A percentile compares a stretch with the other conserved stretches of the same genome.
Evolutionary conservation across 2,888 invertebrate species (phyloP).

Genomic region (Morinoia aosen): DNA sequence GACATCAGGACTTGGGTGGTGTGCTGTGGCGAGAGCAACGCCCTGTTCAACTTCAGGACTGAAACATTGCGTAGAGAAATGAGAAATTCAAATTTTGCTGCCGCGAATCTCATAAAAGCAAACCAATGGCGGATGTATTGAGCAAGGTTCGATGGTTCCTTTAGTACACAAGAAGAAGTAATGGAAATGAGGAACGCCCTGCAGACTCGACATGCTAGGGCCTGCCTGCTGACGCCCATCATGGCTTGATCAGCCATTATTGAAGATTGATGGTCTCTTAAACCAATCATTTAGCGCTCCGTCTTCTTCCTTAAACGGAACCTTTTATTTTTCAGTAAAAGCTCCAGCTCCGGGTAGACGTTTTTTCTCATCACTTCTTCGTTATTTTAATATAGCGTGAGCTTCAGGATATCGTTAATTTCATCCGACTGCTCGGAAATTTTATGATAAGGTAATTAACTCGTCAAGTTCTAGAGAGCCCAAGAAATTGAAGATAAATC

Average conservation of each 20-base stretch:
- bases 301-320: background rate
- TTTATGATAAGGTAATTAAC: background rate
- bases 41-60: background rate
- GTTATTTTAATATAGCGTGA: background rate
- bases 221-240: background rate
- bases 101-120: background rate
- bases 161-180: background rate
- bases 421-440: background rate
- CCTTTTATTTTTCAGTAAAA: background rate
- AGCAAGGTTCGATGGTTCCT: too few relatives aligned
- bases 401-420: background rate
- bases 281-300: conserved; percentile 4
- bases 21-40: background rate
- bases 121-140: background rate
- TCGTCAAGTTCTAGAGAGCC: background rate
- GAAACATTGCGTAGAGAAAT: background rate
- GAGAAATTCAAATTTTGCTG: background rate
- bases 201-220: background rate
- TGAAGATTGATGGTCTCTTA: conserved; percentile 4
- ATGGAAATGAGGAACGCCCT: background rate
- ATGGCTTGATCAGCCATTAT: conserved; percentile 17
- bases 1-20: background rate
- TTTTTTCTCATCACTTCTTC: background rate
- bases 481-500: background rate
- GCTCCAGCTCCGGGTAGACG: background rate